These are phyloP conservation scores for Falco columbarius DNA, from an alignment of 2,797 vertebrate species.

Conservation along the genomic window DNA sequence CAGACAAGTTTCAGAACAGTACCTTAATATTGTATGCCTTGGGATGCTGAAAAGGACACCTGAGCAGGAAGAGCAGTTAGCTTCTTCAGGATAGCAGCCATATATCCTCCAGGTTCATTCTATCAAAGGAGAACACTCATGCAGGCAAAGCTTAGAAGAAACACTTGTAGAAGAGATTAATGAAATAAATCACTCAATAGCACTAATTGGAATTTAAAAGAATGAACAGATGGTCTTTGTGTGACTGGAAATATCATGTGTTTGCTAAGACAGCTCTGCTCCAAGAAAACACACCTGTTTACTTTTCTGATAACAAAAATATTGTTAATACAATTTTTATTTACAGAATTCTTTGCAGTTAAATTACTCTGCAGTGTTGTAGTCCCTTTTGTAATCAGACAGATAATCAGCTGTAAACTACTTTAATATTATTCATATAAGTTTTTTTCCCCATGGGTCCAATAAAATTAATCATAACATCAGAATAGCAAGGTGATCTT, in stretches of 20 bases:
- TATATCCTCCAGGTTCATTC: slow-evolving; percentile 24
- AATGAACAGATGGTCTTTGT: slow-evolving; percentile 80
- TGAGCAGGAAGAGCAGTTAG: neutral
- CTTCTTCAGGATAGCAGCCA: neutral
- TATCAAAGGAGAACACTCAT: neutral
- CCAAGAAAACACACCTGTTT: slow-evolving; percentile 78
- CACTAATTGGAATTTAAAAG: slow-evolving; percentile 77
- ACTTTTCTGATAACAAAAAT: slow-evolving; percentile 65
- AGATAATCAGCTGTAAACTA: slow-evolving; percentile 56
- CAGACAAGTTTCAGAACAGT: neutral
- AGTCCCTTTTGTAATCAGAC: slow-evolving; percentile 21
- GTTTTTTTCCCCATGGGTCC: neutral
- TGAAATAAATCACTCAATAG: slow-evolving; percentile 74
- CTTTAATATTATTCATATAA: slow-evolving; percentile 9
- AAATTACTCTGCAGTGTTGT: slow-evolving; percentile 30
- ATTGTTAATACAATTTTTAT: slow-evolving; percentile 51
- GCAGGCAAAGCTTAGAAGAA: neutral
- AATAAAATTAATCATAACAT: slow-evolving; percentile 41
- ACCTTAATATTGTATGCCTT: neutral
- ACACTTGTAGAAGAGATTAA: slow-evolving; percentile 56
- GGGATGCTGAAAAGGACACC: neutral
- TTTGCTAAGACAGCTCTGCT: slow-evolving; percentile 56
- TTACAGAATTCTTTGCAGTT: slow-evolving; percentile 45
- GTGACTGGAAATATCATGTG: slow-evolving; percentile 71
- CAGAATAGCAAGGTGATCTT: slow-evolving; percentile 54